phyloP scores from a whole-genome alignment of 2,113 vertebrate species.

The Bubalus kerabau region DNA sequence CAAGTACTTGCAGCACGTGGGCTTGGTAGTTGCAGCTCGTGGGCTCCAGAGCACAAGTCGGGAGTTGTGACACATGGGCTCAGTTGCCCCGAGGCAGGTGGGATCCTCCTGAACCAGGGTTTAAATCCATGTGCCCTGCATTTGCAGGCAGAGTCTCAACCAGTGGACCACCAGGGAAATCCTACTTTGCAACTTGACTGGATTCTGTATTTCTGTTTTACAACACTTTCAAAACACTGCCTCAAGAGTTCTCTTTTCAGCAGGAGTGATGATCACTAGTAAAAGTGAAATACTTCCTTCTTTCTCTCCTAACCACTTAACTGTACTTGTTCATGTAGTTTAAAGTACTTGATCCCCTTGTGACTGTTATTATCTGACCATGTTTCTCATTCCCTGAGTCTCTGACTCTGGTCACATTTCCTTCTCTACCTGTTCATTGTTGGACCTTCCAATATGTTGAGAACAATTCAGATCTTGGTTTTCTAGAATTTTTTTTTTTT shows the following conservation, averaged over 20 bases:
- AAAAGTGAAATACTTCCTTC: background rate
- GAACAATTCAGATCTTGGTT: background rate
- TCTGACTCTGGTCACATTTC: background rate
- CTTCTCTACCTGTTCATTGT: background rate
- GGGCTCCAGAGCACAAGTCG: background rate
- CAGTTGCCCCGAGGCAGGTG: background rate
- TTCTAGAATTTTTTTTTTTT: background rate
- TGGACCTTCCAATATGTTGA: background rate
- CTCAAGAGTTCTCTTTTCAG: background rate
- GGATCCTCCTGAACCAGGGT: background rate
- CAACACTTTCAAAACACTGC: background rate
- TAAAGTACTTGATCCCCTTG: background rate
- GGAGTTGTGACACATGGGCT: background rate
- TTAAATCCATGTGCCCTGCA: background rate
- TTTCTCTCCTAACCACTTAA: background rate
- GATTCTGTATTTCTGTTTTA: background rate
- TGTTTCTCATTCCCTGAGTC: background rate
- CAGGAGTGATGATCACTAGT: background rate
- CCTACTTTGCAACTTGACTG: background rate
- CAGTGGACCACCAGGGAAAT: too few relatives aligned
- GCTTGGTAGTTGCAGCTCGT: background rate
- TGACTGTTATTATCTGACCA: background rate
- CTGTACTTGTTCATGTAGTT: background rate
- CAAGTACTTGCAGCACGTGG: background rate
- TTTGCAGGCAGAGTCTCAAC: background rate